These are phyloP conservation scores for Chrysolina americana DNA, from an alignment of 2,888 invertebrate genomes.

Conservation along the genomic window DNA sequence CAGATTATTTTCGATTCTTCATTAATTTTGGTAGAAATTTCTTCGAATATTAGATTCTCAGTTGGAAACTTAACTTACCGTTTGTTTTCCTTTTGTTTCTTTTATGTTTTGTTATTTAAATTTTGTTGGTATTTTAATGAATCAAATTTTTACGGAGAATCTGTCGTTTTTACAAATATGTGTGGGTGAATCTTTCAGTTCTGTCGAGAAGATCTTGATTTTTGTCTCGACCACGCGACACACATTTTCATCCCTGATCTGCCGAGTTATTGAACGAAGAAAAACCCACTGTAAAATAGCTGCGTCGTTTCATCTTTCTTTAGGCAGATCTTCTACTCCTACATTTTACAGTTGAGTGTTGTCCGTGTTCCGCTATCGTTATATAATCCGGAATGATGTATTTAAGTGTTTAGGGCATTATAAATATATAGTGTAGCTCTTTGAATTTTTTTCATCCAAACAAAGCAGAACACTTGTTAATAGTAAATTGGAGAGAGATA, in stretches of 20 bases:
- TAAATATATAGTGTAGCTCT: constrained; percentile 43
- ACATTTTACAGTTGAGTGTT: constrained; percentile 49
- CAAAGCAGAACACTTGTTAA: constrained; percentile 42
- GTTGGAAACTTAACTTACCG: constrained; percentile 35
- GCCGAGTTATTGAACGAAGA: constrained; percentile 39
- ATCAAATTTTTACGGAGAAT: constrained; percentile 30
- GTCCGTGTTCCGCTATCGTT: constrained; percentile 37
- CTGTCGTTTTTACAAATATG: constrained; percentile 34
- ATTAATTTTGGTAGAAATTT: constrained; percentile 29
- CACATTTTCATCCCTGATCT: constrained; percentile 41
- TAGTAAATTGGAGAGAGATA: constrained; percentile 20
- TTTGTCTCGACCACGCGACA: neutral
- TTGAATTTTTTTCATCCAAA: constrained; percentile 38
- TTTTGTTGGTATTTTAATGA: constrained; percentile 37
- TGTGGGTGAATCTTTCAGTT: constrained; percentile 23
- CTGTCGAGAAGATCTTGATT: constrained; percentile 26
- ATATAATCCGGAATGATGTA: constrained; percentile 42
- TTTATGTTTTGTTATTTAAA: constrained; percentile 43
- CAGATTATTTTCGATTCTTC: constrained; percentile 33
- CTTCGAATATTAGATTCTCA: constrained; percentile 28
- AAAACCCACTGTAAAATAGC: constrained; percentile 51
- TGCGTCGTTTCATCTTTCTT: constrained; percentile 29
- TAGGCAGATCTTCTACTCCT: constrained; percentile 48
- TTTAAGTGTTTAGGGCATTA: constrained; percentile 42
- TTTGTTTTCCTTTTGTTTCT: constrained; percentile 34